Conservation (phyloP, 2,797 vertebrate genomes). For the Cuniculus paca region DNA sequence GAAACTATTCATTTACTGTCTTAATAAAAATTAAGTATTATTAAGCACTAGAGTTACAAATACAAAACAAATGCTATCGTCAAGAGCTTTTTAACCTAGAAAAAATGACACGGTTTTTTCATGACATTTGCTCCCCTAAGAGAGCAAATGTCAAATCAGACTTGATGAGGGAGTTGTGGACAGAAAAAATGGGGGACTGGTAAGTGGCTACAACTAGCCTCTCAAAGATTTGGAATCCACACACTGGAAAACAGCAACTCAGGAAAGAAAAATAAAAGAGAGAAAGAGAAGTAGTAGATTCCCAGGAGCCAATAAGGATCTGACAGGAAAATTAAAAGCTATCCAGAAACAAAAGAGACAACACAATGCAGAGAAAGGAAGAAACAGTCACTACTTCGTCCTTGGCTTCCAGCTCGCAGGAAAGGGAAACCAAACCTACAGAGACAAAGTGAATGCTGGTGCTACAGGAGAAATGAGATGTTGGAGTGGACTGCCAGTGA, state of each 20-base stretch:
- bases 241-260: not conserved
- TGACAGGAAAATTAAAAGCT: not conserved
- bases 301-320: not conserved
- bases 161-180: not conserved
- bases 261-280: not conserved
- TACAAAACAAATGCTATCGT: conserved; percentile 14
- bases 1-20: not conserved
- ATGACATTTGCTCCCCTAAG: too few species aligned
- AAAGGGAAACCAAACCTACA: not conserved
- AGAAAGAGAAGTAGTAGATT: too few species aligned
- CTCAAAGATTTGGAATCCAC: not conserved
- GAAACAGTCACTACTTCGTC: not conserved
- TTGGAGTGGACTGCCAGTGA: not conserved
- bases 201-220: not conserved
- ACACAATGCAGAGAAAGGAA: not conserved
- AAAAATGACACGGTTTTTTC: too few species aligned
- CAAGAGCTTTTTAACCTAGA: conserved; percentile 39
- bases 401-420: not conserved
- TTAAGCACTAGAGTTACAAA: conserved; percentile 39
- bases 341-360: not conserved
- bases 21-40: not conserved
- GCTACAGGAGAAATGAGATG: not conserved
- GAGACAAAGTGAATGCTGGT: not conserved
- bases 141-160: too few species aligned
- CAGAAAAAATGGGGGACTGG: not conserved